These are phyloP conservation scores for Dendrocincla fuliginosa DNA, from an alignment of 2,797 vertebrate genomes.

Conservation along the genomic window DNA sequence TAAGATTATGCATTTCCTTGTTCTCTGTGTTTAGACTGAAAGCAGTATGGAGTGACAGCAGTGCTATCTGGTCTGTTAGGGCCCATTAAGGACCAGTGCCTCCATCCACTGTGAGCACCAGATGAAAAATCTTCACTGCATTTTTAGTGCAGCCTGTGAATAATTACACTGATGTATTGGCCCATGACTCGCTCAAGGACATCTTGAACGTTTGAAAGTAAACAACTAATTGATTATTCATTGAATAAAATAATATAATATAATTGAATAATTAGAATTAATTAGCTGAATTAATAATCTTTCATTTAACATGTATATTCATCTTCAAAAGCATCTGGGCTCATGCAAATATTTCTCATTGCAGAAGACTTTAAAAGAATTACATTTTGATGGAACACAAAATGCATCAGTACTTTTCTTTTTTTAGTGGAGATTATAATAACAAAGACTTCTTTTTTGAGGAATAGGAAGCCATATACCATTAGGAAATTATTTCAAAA, in stretches of 20 bases:
- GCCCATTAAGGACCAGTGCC: background rate
- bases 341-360: background rate
- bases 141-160: background rate
- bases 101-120: background rate
- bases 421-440: background rate
- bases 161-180: background rate
- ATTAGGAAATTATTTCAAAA: background rate
- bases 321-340: background rate
- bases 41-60: background rate
- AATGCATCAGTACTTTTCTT: background rate
- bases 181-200: background rate
- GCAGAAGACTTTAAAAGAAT: background rate
- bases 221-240: constrained; percentile 2
- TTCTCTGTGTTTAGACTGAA: background rate
- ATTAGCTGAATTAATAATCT: background rate
- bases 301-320: background rate
- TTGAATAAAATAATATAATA: background rate
- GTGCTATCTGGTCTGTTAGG: background rate
- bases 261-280: background rate
- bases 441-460: background rate
- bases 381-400: background rate
- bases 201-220: background rate
- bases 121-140: background rate
- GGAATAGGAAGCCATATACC: background rate
- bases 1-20: background rate